These are phyloP conservation scores for Cosmopolites sordidus DNA, from an alignment of 2,888 invertebrate species.

Conservation along the genomic window DNA sequence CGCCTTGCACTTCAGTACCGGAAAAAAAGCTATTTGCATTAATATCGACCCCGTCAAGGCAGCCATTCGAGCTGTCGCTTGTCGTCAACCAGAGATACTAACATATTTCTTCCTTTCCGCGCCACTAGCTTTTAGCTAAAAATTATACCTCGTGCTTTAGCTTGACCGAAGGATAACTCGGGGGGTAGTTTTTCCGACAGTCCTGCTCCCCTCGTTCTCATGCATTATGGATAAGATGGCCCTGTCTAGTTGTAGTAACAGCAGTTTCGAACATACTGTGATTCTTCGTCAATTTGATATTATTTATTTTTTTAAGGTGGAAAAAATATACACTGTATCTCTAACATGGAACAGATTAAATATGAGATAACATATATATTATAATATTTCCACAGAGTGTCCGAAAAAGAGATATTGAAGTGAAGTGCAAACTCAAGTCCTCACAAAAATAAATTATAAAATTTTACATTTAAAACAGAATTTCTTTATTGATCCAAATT, in stretches of 20 bases:
- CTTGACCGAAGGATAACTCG: constrained; percentile 42
- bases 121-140: constrained; percentile 45
- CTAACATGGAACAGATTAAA: too few species aligned
- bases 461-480: too few species aligned
- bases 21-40: constrained; percentile 32
- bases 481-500: too few species aligned
- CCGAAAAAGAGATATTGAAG: too few species aligned
- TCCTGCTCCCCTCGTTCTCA: constrained; percentile 31
- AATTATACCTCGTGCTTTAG: constrained; percentile 42
- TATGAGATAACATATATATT: too few species aligned
- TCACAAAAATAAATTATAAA: too few species aligned
- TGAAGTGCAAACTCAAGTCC: too few species aligned
- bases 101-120: constrained; percentile 48
- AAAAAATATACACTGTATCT: too few species aligned
- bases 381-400: too few species aligned
- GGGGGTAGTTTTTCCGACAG: too few species aligned
- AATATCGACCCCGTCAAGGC: constrained; percentile 28
- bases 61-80: constrained; percentile 31
- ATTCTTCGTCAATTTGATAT: too few species aligned
- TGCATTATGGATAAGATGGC: constrained; percentile 39
- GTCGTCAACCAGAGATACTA: constrained; percentile 40
- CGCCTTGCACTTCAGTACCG: neutral
- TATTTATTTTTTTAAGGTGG: too few species aligned
- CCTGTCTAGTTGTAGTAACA: constrained; percentile 19
- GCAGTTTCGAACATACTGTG: neutral